Conservation (phyloP, 2,113 vertebrate species). For the Tringa solitaria region DNA sequence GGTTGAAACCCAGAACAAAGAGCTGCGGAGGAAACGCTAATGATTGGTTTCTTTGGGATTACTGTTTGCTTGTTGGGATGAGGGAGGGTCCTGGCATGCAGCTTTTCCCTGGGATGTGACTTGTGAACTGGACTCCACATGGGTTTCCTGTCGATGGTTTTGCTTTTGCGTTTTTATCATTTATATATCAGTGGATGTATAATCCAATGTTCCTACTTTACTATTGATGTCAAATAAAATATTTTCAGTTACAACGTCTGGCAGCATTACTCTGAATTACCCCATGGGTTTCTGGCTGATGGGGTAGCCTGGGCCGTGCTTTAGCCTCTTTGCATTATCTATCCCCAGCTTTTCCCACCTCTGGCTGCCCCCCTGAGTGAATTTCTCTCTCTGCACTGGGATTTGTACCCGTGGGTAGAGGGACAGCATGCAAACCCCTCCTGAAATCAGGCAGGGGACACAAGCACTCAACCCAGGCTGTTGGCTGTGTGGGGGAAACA, state of each 20-base stretch:
- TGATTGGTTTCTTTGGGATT: background rate
- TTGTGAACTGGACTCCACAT: background rate
- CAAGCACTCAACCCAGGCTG: background rate
- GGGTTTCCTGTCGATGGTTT: background rate
- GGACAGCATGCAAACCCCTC: background rate
- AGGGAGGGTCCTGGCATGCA: background rate
- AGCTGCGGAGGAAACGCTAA: background rate
- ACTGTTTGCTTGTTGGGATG: background rate
- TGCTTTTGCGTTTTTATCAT: constrained; percentile 35
- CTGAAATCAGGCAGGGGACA: background rate
- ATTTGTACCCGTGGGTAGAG: background rate
- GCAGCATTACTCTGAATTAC: constrained; percentile 6
- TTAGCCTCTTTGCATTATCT: background rate
- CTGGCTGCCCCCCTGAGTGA: background rate
- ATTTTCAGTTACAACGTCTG: constrained; percentile 61
- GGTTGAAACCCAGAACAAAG: background rate
- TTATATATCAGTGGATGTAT: background rate
- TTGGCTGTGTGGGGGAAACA: background rate
- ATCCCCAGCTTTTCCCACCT: background rate
- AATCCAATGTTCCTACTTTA: constrained; percentile 24
- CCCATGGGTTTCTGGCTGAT: background rate
- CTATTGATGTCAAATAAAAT: constrained; percentile 63
- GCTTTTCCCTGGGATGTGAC: background rate
- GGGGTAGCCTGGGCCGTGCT: background rate
- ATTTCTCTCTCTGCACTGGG: background rate